Evolutionary conservation across 2,797 vertebrate genomes (phyloP).

Genomic region (Sardinella longiceps): DNA sequence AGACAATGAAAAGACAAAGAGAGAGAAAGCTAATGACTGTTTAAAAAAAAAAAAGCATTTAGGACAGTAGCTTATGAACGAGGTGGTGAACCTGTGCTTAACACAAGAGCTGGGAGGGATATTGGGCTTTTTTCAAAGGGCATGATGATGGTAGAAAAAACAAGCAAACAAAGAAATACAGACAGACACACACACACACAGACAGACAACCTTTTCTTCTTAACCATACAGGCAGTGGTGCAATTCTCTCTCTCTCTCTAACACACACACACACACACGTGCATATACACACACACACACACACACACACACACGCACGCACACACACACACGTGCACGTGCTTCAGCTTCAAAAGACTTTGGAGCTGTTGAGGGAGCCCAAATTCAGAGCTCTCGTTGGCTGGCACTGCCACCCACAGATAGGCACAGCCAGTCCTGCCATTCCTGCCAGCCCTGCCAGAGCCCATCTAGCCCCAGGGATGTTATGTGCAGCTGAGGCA

Average conservation of each 20-base stretch:
- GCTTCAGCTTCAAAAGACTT: neutral
- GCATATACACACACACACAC: neutral
- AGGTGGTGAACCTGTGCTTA: neutral
- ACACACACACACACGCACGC: neutral
- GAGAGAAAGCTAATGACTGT: neutral
- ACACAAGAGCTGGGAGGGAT: neutral
- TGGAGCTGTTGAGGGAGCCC: neutral
- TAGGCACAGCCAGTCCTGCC: neutral
- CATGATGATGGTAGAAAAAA: slow-evolving; percentile 2
- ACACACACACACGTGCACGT: neutral
- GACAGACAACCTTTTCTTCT: too few relatives aligned
- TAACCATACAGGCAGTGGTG: too few relatives aligned
- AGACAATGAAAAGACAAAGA: neutral
- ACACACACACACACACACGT: neutral
- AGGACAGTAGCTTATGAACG: neutral
- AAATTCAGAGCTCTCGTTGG: neutral
- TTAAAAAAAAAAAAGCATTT: neutral
- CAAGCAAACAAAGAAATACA: neutral
- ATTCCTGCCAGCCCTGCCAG: too few relatives aligned
- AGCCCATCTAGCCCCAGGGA: neutral
- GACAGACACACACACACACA: too few relatives aligned
- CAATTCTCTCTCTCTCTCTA: too few relatives aligned
- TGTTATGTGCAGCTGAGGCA: too few relatives aligned
- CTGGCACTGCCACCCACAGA: neutral
- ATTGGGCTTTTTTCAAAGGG: slow-evolving; percentile 17